Evolutionary conservation across 1,140 invertebrate genomes (phyloP), one percentile per base, ranked within the genome.

Genomic region (Monomorium pharaonis): DNA sequence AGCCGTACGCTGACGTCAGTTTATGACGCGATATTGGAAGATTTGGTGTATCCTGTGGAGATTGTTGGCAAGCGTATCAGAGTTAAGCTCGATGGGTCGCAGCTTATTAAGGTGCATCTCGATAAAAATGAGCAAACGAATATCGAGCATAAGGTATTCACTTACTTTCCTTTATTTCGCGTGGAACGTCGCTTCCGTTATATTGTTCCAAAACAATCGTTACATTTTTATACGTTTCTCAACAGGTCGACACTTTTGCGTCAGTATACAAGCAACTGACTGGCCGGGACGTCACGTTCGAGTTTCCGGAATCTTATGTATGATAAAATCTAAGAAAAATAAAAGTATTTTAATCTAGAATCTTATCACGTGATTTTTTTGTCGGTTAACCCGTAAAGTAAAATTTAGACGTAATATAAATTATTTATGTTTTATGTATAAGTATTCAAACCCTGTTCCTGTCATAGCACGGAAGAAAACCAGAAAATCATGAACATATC

Each of bases 61-160:
- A 99, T 99, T 93, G 99, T 99, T 80, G 99, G 99, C 92, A 99
- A 99, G 95, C 96, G 99, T 86, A 99, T 99, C 92, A 97, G 99
- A 91, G 97, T 99, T 62, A 99, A 98, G 94, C 95, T 99, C 72
- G 99, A 99, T 95, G 99, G 99, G 47, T 98, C 98, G 56, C 97
- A 99, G 90, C 95, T 99, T 33, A 99, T 99, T 91, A 99, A 99
- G 96, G 99, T 99, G 90, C 99, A 99, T 95, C 96, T 99, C 87
- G 99, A 99, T 95, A 99, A 99, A 95, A 98, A 97, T 94, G 99
- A 99, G 94, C 99, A 99, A 95, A 99, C 99, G 76, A 99, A 99
- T 92, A 99, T 99, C 95, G 99, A 99, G 96, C 99, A 99, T 94
- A 99, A 99, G 97, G 98, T 99, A 60, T 21, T 54, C 7, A 49